A percentile compares a stretch with the other conserved stretches of the same genome.
These are phyloP conservation scores for Perca schrenkii DNA, from an alignment of 2,113 vertebrate genomes.

Conservation along the genomic window DNA sequence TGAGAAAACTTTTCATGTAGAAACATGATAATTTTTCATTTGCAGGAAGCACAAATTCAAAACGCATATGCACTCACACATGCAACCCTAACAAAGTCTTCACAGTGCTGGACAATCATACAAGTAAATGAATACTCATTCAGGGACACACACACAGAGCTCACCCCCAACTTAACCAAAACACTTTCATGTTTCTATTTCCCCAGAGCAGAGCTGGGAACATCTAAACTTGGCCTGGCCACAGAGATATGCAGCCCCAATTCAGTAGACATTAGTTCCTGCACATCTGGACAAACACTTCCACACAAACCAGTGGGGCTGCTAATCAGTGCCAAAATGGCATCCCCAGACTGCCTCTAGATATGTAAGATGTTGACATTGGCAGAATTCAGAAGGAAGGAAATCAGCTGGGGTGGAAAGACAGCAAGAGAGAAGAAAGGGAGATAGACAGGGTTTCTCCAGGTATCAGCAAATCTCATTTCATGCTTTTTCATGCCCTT, in stretches of 20 bases:
- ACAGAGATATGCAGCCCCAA: constrained; percentile 37
- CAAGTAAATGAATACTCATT: constrained; percentile 25
- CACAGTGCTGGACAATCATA: constrained; percentile 13
- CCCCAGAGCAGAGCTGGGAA: constrained; percentile 37
- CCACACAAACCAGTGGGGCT: constrained; percentile 36
- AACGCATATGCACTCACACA: background rate
- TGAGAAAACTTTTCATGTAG: constrained; percentile 36
- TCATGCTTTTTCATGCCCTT: too few species aligned
- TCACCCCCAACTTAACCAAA: constrained; percentile 32
- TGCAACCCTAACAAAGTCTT: constrained; percentile 15
- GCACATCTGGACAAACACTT: constrained; percentile 75
- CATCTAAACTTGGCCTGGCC: constrained; percentile 52
- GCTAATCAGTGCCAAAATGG: constrained; percentile 56
- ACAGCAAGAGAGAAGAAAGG: constrained; percentile 12
- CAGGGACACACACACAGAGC: constrained; percentile 8
- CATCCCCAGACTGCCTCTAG: constrained; percentile 42
- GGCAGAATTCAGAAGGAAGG: constrained; percentile 40
- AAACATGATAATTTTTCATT: constrained; percentile 39
- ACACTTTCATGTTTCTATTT: constrained; percentile 42
- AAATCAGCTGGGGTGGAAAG: constrained; percentile 38
- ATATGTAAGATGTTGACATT: constrained; percentile 63
- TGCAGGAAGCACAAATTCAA: constrained; percentile 36
- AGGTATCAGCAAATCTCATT: too few species aligned
- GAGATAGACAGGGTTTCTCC: too few species aligned
- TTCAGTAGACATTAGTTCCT: constrained; percentile 57